Conservation (phyloP, 1,140 invertebrate species). For the Trinorchestia longiramus region DNA sequence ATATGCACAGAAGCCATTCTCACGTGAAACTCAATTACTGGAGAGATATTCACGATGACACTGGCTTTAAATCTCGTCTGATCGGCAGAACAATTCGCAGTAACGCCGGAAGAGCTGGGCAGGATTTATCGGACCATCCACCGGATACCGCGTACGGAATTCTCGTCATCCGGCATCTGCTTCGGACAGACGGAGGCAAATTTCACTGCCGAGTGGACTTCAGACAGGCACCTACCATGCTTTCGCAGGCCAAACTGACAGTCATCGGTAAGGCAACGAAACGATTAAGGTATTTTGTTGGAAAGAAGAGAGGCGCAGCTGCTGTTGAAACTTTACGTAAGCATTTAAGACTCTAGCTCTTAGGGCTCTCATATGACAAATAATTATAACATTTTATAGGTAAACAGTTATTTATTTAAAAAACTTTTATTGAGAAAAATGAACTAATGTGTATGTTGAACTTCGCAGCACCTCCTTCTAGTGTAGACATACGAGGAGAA, state of each 20-base stretch:
- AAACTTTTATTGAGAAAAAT: too few species aligned
- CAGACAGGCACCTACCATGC: slow-evolving; percentile 42
- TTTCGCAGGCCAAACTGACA: slow-evolving; percentile 31
- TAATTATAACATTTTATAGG: too few species aligned
- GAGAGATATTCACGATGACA: slow-evolving; percentile 47
- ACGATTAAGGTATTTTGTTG: not conserved
- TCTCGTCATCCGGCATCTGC: slow-evolving; percentile 45
- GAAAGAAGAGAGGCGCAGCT: not conserved
- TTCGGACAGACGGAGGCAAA: slow-evolving; percentile 39
- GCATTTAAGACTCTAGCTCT: not conserved
- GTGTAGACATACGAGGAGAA: slow-evolving; percentile 66
- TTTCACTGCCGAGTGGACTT: slow-evolving; percentile 53
- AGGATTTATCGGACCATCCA: slow-evolving; percentile 25
- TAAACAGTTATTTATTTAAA: too few species aligned
- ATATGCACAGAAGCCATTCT: slow-evolving; percentile 42
- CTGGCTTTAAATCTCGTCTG: slow-evolving; percentile 46
- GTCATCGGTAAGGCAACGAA: slow-evolving; percentile 2
- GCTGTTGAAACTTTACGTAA: not conserved
- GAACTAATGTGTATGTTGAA: not conserved
- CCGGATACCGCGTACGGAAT: slow-evolving; percentile 31
- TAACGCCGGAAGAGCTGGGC: not conserved
- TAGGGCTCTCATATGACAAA: too few species aligned
- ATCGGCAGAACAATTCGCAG: slow-evolving; percentile 48
- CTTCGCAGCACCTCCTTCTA: slow-evolving; percentile 55
- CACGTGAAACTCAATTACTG: slow-evolving; percentile 53